phyloP scores from a whole-genome alignment of 1,140 invertebrate genomes.

The Euglossa dilemma region DNA sequence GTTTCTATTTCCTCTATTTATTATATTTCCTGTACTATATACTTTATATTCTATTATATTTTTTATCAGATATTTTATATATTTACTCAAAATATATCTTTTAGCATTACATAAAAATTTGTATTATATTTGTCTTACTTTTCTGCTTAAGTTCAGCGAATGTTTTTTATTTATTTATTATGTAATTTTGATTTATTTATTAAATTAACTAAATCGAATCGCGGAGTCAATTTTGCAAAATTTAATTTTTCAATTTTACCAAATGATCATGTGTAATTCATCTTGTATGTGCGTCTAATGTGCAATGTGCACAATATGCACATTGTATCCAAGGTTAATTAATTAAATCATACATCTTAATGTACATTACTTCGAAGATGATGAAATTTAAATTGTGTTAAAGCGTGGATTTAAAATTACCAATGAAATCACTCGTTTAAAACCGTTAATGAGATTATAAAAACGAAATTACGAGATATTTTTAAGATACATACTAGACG shows the following conservation, averaged over 20 bases:
- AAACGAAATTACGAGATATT: not conserved
- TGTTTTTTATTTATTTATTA: too few relatives aligned
- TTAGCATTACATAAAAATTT: not conserved
- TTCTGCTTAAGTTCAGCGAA: too few relatives aligned
- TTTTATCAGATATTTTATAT: too few relatives aligned
- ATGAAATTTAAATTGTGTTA: not conserved
- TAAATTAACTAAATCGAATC: too few relatives aligned
- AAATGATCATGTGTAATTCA: not conserved
- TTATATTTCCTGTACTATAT: too few relatives aligned
- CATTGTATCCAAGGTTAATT: not conserved
- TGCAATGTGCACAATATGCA: not conserved
- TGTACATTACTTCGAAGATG: not conserved
- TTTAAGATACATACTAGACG: not conserved
- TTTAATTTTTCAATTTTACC: not conserved
- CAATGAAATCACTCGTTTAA: not conserved
- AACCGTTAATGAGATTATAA: not conserved
- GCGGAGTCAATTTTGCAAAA: too few relatives aligned
- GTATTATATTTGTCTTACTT: not conserved
- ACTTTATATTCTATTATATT: too few relatives aligned
- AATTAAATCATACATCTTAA: not conserved
- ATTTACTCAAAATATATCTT: not conserved
- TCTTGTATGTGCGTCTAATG: not conserved
- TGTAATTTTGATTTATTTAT: too few relatives aligned
- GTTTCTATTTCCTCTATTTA: too few relatives aligned
- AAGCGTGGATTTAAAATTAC: too few relatives aligned